phyloP scores from a whole-genome alignment of 2,797 vertebrate genomes.

The Caiman crocodilus region DNA sequence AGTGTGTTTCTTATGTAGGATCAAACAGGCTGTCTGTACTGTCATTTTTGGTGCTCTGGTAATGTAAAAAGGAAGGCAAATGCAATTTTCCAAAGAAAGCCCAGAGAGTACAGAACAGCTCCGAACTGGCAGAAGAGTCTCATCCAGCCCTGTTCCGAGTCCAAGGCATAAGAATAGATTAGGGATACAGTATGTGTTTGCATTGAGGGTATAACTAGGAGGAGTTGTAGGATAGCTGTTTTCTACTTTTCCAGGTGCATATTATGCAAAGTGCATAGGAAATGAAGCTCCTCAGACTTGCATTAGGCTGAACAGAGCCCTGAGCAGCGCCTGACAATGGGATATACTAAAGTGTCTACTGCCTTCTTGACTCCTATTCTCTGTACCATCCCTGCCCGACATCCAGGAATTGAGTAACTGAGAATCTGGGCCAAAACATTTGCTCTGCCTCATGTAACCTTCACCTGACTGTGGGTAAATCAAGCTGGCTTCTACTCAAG shows the following conservation, averaged over 20 bases:
- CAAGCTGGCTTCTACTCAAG: fast-evolving
- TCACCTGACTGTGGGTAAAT: fast-evolving
- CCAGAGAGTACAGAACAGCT: background rate
- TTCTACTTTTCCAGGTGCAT: background rate
- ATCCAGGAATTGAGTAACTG: background rate
- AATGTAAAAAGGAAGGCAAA: background rate
- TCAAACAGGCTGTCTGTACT: background rate
- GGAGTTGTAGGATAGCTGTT: background rate
- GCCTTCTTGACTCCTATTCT: background rate
- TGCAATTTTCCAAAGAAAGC: background rate
- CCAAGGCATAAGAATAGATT: background rate
- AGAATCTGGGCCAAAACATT: slow-evolving; percentile 31
- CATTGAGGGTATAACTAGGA: background rate
- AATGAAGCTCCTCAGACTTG: background rate
- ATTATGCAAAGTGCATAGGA: background rate
- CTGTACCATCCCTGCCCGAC: background rate
- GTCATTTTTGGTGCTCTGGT: background rate
- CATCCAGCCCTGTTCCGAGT: background rate
- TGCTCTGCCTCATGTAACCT: slow-evolving; percentile 32
- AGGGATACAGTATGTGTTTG: background rate
- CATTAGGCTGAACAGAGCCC: background rate
- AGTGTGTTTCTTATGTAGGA: background rate
- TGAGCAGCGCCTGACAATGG: background rate
- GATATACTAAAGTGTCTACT: background rate
- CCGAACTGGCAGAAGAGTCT: background rate